Base-by-base conservation (phyloP, 2,113 vertebrate genomes). In the Oncorhynchus clarkii region DNA sequence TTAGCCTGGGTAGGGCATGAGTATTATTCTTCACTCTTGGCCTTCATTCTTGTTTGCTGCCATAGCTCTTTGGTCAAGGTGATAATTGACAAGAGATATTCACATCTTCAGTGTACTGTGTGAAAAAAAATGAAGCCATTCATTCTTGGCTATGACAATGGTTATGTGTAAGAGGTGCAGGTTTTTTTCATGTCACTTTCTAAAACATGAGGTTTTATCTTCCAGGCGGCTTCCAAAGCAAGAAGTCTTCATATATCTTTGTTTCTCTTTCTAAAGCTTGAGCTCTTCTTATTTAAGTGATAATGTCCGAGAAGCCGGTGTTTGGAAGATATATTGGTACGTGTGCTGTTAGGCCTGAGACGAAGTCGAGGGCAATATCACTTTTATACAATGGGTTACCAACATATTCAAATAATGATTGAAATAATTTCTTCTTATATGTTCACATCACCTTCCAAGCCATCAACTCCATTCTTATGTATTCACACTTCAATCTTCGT, bases 51-150 rank as follows among this genome's bases (percentile, higher is more conserved):
- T 24, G 20, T 62, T 57, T 14, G 5, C 14, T 62, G 70, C 60
- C 64, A 57, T 27, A 54, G 51, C 54, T 81, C 60, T 22, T 74
- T 73, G 24, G 71, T 78, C 72, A 80, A 59, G 74, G n/a, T 67
- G 20, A 22, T 11, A 2, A 22, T 62, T 22, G 59, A 62, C 7
- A 22, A 62, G 8, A 22, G 16, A 18, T 54, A 62, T 9, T 45
- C 39, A 39, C 11, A 45, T 57, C 54, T 20, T 20, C 16, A 57
- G 54, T 16, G 18, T 3, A 57, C 51, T 57, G 51, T 16, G 51
- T 16, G 12, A 57, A 39, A 2, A 2, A 12, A 45, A 45, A 11
- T 57, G 54, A 6, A 18, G 54, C 18, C 54, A 20, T 24, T 1
- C 0, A 62, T 62, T 62, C 59, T 62, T 22, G 59, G 16, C 20